Evolutionary conservation across 2,797 vertebrate species (phyloP).

Genomic region (Poeciliopsis paucimaculata): DNA sequence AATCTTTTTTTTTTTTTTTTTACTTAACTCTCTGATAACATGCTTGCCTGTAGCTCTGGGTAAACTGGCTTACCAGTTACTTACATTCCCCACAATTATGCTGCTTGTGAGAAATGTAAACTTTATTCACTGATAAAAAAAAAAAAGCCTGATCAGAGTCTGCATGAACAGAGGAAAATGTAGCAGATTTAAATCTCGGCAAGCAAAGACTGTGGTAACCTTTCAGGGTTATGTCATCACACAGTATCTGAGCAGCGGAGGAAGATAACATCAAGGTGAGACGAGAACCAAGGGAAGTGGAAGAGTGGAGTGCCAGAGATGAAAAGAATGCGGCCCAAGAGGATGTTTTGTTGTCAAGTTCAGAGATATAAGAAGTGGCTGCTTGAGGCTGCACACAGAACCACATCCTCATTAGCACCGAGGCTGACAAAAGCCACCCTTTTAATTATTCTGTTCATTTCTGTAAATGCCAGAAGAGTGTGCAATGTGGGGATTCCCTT

Average conservation of each 20-base stretch:
- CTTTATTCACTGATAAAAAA: neutral
- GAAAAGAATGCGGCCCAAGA: slow-evolving; percentile 43
- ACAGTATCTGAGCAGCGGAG: slow-evolving; percentile 21
- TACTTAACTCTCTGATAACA: neutral
- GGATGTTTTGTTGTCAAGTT: slow-evolving; percentile 58
- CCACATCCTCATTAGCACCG: slow-evolving; percentile 45
- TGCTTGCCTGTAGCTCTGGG: neutral
- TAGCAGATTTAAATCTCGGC: neutral
- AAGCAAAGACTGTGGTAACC: slow-evolving; percentile 32
- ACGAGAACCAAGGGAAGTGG: slow-evolving; percentile 21
- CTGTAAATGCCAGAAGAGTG: slow-evolving; percentile 48
- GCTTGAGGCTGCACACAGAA: slow-evolving; percentile 36
- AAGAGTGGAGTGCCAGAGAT: slow-evolving; percentile 36
- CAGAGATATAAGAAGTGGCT: slow-evolving; percentile 44
- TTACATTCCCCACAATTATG: too few species aligned
- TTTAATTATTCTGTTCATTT: slow-evolving; percentile 58
- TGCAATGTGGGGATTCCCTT: slow-evolving; percentile 28
- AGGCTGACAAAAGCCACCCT: slow-evolving; percentile 44
- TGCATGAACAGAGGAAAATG: slow-evolving; percentile 1
- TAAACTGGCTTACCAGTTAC: neutral
- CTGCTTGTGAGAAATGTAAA: neutral
- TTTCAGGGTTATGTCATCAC: slow-evolving; percentile 57
- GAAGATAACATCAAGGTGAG: slow-evolving; percentile 16
- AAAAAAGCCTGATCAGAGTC: neutral
- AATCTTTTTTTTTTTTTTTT: neutral